These are phyloP conservation scores for Tetragonula clypearis DNA, from an alignment of 1,140 invertebrate species.

Conservation along the genomic window DNA sequence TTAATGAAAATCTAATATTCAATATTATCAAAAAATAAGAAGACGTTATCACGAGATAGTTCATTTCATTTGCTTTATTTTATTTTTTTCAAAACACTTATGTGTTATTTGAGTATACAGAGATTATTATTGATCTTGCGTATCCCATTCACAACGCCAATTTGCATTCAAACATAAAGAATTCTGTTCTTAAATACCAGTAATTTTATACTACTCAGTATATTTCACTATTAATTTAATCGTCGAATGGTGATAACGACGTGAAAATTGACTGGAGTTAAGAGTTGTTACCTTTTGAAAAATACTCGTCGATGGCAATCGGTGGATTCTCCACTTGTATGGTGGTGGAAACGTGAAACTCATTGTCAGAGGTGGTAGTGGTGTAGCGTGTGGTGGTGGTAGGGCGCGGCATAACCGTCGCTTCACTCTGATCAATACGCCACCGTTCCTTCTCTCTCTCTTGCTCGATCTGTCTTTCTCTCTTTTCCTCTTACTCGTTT, in stretches of 20 bases:
- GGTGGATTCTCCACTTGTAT: slow-evolving; percentile 22
- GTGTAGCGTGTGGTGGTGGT: slow-evolving; percentile 70
- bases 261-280: not conserved
- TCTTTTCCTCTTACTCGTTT: slow-evolving; percentile 21
- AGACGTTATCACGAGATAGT: no score
- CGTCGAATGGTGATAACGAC: not conserved
- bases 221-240: not conserved
- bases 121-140: not conserved
- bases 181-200: not conserved
- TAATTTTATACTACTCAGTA: not conserved
- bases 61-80: not conserved
- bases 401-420: slow-evolving; percentile 77
- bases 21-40: no score
- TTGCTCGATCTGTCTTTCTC: slow-evolving; percentile 37
- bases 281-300: slow-evolving; percentile 20
- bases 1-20: no score
- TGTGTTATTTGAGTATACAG: not conserved
- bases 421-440: slow-evolving; percentile 77
- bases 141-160: not conserved
- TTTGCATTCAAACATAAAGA: not conserved
- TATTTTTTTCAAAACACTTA: not conserved
- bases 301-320: slow-evolving; percentile 52
- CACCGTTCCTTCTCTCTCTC: slow-evolving; percentile 65
- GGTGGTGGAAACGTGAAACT: slow-evolving; percentile 35
- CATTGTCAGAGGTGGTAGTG: slow-evolving; percentile 39